Conservation (phyloP, 2,888 invertebrate genomes). For the Fragum whitleyi region DNA sequence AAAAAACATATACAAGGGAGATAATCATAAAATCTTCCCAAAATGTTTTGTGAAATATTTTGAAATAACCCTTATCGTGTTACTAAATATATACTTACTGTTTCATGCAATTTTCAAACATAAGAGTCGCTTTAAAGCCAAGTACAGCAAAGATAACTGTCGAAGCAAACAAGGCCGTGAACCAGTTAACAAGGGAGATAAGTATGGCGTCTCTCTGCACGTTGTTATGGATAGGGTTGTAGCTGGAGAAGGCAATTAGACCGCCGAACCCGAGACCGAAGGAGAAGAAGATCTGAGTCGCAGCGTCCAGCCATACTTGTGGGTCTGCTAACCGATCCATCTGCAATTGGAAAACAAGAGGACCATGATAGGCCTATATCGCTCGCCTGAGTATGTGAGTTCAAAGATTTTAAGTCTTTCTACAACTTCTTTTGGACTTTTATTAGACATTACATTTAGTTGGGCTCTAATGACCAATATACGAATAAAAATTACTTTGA, state of each 20-base stretch:
- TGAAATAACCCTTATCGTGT: too few relatives aligned
- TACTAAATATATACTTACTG: constrained; percentile 77
- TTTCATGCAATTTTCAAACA: constrained; percentile 75
- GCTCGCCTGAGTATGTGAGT: too few relatives aligned
- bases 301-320: constrained; percentile 97
- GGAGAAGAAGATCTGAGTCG: constrained; percentile 98
- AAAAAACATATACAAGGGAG: too few relatives aligned
- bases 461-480: too few relatives aligned
- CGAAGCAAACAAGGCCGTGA: constrained; percentile 97
- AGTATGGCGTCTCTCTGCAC: constrained; percentile 96
- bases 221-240: constrained; percentile 97
- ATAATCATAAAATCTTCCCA: too few relatives aligned
- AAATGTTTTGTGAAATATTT: too few relatives aligned
- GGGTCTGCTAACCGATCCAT: constrained; percentile 94
- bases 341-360: constrained; percentile 85
- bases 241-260: constrained; percentile 97
- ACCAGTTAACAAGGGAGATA: constrained; percentile 95
- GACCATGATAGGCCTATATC: too few relatives aligned
- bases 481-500: too few relatives aligned
- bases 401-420: too few relatives aligned
- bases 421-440: too few relatives aligned
- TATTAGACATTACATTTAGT: too few relatives aligned
- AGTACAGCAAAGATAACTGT: constrained; percentile 97
- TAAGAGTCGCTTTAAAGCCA: constrained; percentile 94
- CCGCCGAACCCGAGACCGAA: constrained; percentile 98